Conservation (phyloP, 2,797 vertebrate genomes). For the Hoplostethus mediterraneus region DNA sequence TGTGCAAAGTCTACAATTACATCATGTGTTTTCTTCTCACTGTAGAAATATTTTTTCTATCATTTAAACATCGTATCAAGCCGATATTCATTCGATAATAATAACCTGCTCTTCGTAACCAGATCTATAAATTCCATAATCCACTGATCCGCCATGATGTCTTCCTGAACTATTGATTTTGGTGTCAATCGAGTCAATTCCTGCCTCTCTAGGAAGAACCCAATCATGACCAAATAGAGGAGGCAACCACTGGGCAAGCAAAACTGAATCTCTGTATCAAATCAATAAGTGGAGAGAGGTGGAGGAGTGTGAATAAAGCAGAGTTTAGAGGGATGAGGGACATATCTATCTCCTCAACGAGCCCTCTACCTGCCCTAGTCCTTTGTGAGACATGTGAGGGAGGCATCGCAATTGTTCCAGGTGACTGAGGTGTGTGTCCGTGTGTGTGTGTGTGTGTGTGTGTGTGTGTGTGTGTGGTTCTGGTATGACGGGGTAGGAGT, state of each 20-base stretch:
- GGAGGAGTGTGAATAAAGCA: constrained; percentile 53
- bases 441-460: constrained; percentile 19
- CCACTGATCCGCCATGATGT: constrained; percentile 35
- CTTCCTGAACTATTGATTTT: constrained; percentile 63
- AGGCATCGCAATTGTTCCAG: constrained; percentile 62
- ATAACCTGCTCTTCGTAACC: constrained; percentile 5
- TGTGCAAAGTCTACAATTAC: neutral
- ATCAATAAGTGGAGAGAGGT: constrained; percentile 63
- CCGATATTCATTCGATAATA: constrained; percentile 15
- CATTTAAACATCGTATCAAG: constrained; percentile 1
- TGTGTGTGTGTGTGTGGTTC: constrained; percentile 35
- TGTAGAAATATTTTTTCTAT: neutral
- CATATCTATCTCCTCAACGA: constrained; percentile 62
- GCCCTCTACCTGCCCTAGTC: constrained; percentile 43
- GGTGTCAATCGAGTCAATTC: constrained; percentile 47
- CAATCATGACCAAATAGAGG: constrained; percentile 51
- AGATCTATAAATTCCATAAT: constrained; percentile 44
- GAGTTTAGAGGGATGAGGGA: constrained; percentile 66
- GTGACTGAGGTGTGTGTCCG: constrained; percentile 45
- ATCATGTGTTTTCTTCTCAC: neutral
- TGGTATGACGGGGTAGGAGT: constrained; percentile 52
- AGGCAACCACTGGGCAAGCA: constrained; percentile 30
- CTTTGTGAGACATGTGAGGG: constrained; percentile 33
- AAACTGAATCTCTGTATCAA: constrained; percentile 51
- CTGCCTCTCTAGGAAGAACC: constrained; percentile 23